Conservation (phyloP, 2,797 vertebrate genomes). For the Hyperoplus lanceolatus region DNA sequence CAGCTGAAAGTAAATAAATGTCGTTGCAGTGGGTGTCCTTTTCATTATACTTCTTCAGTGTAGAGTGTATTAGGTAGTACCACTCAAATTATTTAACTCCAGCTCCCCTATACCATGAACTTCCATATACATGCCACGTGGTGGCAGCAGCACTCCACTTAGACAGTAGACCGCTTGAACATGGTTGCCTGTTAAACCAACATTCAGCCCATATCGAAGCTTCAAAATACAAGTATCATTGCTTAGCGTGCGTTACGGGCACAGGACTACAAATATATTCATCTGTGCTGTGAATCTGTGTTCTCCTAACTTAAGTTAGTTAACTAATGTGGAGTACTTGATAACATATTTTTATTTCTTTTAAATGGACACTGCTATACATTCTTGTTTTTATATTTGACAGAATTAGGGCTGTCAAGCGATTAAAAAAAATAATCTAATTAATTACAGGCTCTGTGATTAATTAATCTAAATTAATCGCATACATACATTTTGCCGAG, state of each 20-base stretch:
- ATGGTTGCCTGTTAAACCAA: neutral
- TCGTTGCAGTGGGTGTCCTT: neutral
- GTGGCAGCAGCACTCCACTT: slow-evolving; percentile 72
- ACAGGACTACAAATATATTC: neutral
- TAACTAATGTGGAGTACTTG: too few relatives aligned
- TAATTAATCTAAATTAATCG: too few relatives aligned
- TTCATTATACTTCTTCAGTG: neutral
- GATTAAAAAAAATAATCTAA: too few relatives aligned
- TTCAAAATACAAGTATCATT: slow-evolving; percentile 10
- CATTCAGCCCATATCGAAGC: slow-evolving; percentile 13
- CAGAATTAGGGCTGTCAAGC: too few relatives aligned
- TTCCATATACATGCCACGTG: slow-evolving; percentile 43
- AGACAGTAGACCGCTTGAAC: neutral
- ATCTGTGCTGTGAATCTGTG: too few relatives aligned
- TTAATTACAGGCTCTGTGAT: too few relatives aligned
- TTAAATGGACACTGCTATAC: too few relatives aligned
- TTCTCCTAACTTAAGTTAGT: too few relatives aligned
- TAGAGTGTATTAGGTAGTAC: neutral
- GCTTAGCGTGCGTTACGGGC: neutral
- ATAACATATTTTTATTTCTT: too few relatives aligned
- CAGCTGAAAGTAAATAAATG: neutral
- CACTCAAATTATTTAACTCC: neutral
- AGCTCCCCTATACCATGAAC: neutral
- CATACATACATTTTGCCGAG: too few relatives aligned
- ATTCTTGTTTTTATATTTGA: too few relatives aligned